Percentiles rank a stretch among this genome's conserved stretches.
phyloP scores from a whole-genome alignment of 1,140 invertebrate species.

The Drosophila sucinea region DNA sequence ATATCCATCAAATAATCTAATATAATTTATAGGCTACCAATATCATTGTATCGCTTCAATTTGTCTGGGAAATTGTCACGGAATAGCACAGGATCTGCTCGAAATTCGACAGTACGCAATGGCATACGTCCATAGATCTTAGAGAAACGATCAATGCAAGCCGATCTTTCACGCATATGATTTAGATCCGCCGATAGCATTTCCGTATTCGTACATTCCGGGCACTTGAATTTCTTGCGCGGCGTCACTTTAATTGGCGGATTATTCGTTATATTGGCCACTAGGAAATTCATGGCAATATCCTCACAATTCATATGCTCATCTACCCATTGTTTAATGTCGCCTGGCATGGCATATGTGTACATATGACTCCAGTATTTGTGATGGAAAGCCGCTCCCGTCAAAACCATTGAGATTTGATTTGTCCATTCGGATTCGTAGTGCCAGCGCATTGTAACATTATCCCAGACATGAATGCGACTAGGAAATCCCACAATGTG shows the following conservation, averaged over 20 bases:
- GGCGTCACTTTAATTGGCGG: slow-evolving; percentile 98
- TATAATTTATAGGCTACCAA: slow-evolving; percentile 89
- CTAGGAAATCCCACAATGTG: slow-evolving; percentile 96
- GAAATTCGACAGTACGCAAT: slow-evolving; percentile 93
- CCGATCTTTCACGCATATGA: slow-evolving; percentile 96
- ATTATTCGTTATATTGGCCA: slow-evolving; percentile 95
- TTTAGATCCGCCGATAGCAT: slow-evolving; percentile 96
- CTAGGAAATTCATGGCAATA: slow-evolving; percentile 97
- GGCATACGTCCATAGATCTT: slow-evolving; percentile 94
- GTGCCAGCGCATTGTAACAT: slow-evolving; percentile 91
- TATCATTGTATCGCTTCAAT: slow-evolving; percentile 94
- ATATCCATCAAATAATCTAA: slow-evolving; percentile 9
- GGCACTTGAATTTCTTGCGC: slow-evolving; percentile 99
- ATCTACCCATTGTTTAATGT: slow-evolving; percentile 93
- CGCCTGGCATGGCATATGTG: slow-evolving; percentile 90
- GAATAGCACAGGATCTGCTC: slow-evolving; percentile 97
- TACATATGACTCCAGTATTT: slow-evolving; percentile 97
- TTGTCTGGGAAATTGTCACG: slow-evolving; percentile 94
- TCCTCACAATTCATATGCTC: slow-evolving; percentile 97
- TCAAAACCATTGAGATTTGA: slow-evolving; percentile 96
- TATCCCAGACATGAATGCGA: slow-evolving; percentile 95
- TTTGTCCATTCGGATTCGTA: slow-evolving; percentile 98
- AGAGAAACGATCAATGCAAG: slow-evolving; percentile 95
- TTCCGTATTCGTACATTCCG: slow-evolving; percentile 96
- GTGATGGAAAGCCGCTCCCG: slow-evolving; percentile 96